Conservation (phyloP, 2,888 invertebrate species). For the Acanthosepion esculentum region DNA sequence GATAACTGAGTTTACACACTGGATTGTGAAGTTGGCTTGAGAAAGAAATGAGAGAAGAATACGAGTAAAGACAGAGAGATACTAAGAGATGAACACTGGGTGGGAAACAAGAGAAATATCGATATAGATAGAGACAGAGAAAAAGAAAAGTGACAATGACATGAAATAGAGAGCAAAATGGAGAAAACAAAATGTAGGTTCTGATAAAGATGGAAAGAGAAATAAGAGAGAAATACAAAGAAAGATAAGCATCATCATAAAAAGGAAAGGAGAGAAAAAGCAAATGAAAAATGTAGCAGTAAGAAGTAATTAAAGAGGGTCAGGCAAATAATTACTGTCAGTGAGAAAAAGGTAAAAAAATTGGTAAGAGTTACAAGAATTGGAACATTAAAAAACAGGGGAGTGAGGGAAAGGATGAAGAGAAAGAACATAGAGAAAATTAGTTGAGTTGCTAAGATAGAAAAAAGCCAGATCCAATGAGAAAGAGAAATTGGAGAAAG, state of each 20-base stretch:
- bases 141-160: too few relatives aligned
- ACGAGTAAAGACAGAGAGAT: background rate
- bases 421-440: too few relatives aligned
- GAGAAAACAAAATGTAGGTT: background rate
- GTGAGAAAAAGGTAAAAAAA: background rate
- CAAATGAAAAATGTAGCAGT: background rate
- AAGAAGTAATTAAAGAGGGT: background rate
- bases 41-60: background rate
- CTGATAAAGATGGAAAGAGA: background rate
- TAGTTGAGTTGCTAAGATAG: too few relatives aligned
- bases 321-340: background rate
- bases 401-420: background rate
- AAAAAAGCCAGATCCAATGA: too few relatives aligned
- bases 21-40: background rate
- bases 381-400: background rate
- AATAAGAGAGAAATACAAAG: background rate
- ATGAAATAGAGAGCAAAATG: background rate
- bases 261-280: background rate
- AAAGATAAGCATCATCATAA: background rate
- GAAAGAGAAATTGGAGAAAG: too few relatives aligned
- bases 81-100: background rate
- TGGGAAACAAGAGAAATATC: too few relatives aligned
- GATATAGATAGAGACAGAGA: too few relatives aligned
- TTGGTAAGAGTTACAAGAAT: background rate
- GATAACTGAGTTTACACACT: slow-evolving; percentile 33